A percentile compares a stretch with the other conserved stretches of the same genome.
These are phyloP conservation scores for Chalcosyrphus nemorum DNA, from an alignment of 2,888 invertebrate genomes.

Conservation along the genomic window DNA sequence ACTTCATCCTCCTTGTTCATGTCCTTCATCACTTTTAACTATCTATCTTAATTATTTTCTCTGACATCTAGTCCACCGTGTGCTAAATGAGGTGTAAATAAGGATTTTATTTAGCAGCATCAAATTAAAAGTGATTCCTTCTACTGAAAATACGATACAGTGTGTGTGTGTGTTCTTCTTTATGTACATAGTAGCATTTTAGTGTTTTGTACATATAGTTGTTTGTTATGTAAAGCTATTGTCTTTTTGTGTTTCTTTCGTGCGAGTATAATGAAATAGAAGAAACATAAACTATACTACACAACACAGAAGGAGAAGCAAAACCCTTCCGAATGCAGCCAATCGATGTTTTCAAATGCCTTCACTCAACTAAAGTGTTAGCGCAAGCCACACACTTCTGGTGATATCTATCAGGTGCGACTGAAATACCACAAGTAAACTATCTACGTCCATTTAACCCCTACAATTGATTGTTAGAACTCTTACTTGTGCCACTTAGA, in stretches of 20 bases:
- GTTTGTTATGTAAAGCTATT: constrained; percentile 46
- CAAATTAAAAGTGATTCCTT: constrained; percentile 32
- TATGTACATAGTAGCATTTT: constrained; percentile 38
- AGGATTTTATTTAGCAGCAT: constrained; percentile 51
- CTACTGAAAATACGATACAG: constrained; percentile 7
- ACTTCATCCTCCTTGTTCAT: not conserved
- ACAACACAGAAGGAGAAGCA: not conserved
- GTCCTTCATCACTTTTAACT: constrained; percentile 16
- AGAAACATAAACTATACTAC: not conserved
- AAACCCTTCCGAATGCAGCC: constrained; percentile 30
- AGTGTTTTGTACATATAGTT: constrained; percentile 48
- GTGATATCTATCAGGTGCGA: constrained; percentile 33
- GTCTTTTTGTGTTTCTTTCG: constrained; percentile 27
- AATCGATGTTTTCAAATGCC: constrained; percentile 32
- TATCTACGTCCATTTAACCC: constrained; percentile 39
- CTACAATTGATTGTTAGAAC: constrained; percentile 50
- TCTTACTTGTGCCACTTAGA: constrained; percentile 28
- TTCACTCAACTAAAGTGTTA: constrained; percentile 19
- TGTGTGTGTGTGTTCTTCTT: constrained; percentile 2
- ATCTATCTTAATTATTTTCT: constrained; percentile 49
- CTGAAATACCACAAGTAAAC: constrained; percentile 2
- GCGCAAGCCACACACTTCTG: constrained; percentile 19
- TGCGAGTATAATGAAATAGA: constrained; percentile 19
- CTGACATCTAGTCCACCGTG: constrained; percentile 31
- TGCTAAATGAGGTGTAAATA: constrained; percentile 53